These are phyloP conservation scores for Temnothorax nylanderi DNA, from an alignment of 1,140 invertebrate species.

Conservation along the genomic window DNA sequence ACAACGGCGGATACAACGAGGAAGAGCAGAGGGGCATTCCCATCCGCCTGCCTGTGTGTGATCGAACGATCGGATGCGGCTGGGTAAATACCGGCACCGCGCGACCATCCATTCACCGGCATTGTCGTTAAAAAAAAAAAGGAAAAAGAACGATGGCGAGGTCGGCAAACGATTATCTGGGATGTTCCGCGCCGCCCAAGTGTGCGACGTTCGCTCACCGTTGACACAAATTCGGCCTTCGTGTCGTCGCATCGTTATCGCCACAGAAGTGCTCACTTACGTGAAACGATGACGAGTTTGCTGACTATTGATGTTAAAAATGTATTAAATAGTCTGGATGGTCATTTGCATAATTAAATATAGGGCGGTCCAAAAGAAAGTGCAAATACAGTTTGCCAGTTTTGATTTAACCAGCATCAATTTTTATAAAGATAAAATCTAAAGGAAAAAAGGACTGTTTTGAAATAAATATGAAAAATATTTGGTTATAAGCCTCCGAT, in stretches of 20 bases:
- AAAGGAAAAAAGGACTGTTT: background rate
- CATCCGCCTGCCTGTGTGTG: constrained; percentile 13
- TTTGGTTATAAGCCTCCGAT: background rate
- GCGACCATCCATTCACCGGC: constrained; percentile 62
- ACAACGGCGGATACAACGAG: constrained; percentile 56
- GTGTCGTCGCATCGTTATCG: constrained; percentile 12
- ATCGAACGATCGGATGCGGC: constrained; percentile 56
- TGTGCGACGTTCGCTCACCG: constrained; percentile 16
- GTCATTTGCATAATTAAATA: background rate
- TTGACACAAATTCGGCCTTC: constrained; percentile 51
- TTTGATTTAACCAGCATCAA: too few species aligned
- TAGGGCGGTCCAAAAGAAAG: background rate
- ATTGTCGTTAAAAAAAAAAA: constrained; percentile 60
- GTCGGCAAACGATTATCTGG: constrained; percentile 50
- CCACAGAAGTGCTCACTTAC: background rate
- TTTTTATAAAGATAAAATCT: background rate
- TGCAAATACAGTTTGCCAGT: background rate
- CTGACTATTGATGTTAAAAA: background rate
- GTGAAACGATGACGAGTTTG: background rate
- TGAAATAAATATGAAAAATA: background rate
- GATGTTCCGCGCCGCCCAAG: constrained; percentile 19
- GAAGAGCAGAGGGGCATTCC: constrained; percentile 26
- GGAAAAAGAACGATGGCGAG: constrained; percentile 42
- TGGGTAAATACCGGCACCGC: constrained; percentile 48
- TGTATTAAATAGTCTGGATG: background rate